These are phyloP conservation scores for Sarcophaga peregrina DNA, from an alignment of 1,140 invertebrate species.

Conservation along the genomic window DNA sequence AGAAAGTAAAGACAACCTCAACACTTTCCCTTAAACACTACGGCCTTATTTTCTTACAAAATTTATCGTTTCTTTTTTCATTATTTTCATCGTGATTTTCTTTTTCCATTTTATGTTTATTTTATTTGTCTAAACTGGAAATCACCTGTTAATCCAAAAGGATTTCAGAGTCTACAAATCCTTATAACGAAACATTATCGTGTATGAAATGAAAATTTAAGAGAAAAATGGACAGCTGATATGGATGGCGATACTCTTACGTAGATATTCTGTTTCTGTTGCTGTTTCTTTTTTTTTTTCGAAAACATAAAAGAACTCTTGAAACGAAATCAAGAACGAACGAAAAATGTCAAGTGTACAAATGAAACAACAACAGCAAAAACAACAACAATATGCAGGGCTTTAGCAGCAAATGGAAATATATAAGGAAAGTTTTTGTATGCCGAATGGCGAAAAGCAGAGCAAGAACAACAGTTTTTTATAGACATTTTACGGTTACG, in stretches of 20 bases:
- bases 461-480: slow-evolving; percentile 53
- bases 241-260: not conserved
- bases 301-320: not conserved
- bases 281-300: not conserved
- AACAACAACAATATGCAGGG: not conserved
- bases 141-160: slow-evolving; percentile 36
- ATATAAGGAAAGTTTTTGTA: slow-evolving; percentile 8
- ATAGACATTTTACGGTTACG: slow-evolving; percentile 63
- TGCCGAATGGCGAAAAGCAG: not conserved
- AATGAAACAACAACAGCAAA: not conserved
- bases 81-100: not conserved
- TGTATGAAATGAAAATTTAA: not conserved
- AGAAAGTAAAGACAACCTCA: too few species aligned
- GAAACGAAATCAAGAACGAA: not conserved
- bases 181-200: not conserved
- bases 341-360: slow-evolving; percentile 37
- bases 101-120: not conserved
- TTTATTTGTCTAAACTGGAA: not conserved
- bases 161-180: slow-evolving; percentile 4
- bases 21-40: too few species aligned
- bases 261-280: too few species aligned
- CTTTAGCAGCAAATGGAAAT: slow-evolving; percentile 23
- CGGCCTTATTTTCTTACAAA: too few species aligned
- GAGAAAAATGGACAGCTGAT: not conserved
- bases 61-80: not conserved